These are phyloP conservation scores for Corythucha ciliata DNA, from an alignment of 2,888 invertebrate genomes.

Conservation along the genomic window DNA sequence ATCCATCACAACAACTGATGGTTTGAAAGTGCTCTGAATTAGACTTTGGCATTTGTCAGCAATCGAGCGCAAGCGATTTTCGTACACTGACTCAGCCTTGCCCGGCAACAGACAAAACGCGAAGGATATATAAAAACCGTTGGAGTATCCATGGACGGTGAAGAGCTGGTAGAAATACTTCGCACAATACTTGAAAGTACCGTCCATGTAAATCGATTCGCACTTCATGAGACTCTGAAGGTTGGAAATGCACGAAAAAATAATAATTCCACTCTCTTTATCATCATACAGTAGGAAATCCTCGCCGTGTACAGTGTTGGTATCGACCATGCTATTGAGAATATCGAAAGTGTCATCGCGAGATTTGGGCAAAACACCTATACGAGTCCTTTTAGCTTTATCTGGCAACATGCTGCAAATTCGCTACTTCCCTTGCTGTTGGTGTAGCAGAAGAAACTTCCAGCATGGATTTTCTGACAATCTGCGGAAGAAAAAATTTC, in stretches of 20 bases:
- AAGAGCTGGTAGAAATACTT: slow-evolving; percentile 38
- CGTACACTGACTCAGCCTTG: slow-evolving; percentile 12
- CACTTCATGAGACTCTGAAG: background rate
- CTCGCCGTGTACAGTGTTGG: background rate
- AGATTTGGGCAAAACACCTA: background rate
- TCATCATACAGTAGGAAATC: background rate
- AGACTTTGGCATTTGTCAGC: slow-evolving; percentile 1
- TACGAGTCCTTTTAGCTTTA: background rate
- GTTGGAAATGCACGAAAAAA: slow-evolving; percentile 1
- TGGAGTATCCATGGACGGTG: slow-evolving; percentile 49
- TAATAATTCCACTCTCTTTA: background rate
- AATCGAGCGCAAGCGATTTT: slow-evolving; percentile 15
- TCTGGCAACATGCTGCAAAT: no score
- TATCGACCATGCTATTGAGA: background rate
- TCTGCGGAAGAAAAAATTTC: no score
- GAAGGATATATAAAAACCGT: slow-evolving; percentile 29
- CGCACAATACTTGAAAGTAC: slow-evolving; percentile 23
- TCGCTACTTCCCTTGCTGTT: no score
- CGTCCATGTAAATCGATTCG: slow-evolving; percentile 7
- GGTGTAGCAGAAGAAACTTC: no score
- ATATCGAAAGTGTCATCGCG: background rate
- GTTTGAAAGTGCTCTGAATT: background rate
- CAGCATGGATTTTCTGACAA: no score
- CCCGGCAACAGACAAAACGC: slow-evolving; percentile 18
- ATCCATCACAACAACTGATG: background rate